These are phyloP conservation scores for Holacanthus passer DNA, from an alignment of 2,113 vertebrate genomes.

Conservation along the genomic window DNA sequence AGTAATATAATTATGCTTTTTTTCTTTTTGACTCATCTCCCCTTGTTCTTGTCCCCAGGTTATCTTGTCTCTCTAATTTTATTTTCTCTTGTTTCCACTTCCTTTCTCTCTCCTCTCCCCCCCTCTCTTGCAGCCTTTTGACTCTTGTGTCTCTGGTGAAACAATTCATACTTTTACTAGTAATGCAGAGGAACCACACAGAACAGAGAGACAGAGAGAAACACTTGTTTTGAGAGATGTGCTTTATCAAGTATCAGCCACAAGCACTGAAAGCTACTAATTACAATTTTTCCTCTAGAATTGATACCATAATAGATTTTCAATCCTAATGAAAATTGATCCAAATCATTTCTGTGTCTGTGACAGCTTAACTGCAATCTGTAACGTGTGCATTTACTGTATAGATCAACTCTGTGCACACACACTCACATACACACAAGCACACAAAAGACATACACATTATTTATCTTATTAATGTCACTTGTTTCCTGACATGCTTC, in stretches of 20 bases:
- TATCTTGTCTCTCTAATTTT: constrained; percentile 4
- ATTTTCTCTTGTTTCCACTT: not conserved
- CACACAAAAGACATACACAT: not conserved
- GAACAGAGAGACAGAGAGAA: not conserved
- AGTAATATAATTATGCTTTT: not conserved
- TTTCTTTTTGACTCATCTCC: not conserved
- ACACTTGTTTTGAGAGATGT: constrained; percentile 26
- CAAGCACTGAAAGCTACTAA: not conserved
- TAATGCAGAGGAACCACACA: not conserved
- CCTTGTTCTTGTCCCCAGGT: not conserved
- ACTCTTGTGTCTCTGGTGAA: not conserved
- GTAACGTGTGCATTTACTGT: not conserved
- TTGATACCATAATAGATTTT: not conserved
- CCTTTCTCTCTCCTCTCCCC: not conserved
- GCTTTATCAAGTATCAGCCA: constrained; percentile 23
- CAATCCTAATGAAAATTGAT: not conserved
- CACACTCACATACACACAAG: not conserved
- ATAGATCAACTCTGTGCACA: not conserved
- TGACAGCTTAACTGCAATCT: constrained; percentile 1
- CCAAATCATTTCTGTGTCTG: not conserved
- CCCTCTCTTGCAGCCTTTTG: not conserved
- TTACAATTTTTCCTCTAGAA: not conserved
- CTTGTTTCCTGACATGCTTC: constrained; percentile 27
- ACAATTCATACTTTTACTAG: not conserved
- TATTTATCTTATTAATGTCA: constrained; percentile 23